Conservation (phyloP, 2,113 vertebrate genomes). For the Saguinus imperator region DNA sequence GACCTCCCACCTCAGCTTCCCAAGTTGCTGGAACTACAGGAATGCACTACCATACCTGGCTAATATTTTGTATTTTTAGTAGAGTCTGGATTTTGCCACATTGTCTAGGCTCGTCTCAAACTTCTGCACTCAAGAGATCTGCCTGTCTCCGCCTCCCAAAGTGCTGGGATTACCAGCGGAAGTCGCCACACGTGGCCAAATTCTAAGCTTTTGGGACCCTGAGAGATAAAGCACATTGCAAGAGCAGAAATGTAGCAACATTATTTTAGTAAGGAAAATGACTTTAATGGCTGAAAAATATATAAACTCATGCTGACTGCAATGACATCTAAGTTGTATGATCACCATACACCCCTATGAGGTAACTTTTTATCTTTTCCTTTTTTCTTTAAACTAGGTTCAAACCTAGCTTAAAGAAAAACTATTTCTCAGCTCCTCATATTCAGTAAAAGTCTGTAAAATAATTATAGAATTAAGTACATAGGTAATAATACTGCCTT, state of each 20-base stretch:
- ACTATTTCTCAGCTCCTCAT: not conserved
- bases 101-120: too few species aligned
- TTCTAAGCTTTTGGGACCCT: not conserved
- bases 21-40: too few species aligned
- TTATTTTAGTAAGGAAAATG: not conserved
- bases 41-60: too few species aligned
- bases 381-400: not conserved
- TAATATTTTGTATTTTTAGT: too few species aligned
- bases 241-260: not conserved
- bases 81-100: too few species aligned
- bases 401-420: slow-evolving; percentile 14
- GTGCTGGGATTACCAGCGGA: too few species aligned
- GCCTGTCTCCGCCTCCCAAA: too few species aligned
- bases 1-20: too few species aligned
- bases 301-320: not conserved
- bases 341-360: not conserved
- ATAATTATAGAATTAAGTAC: not conserved
- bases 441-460: not conserved
- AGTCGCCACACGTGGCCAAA: not conserved
- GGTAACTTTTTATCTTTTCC: not conserved
- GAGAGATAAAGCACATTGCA: not conserved
- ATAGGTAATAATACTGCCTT: not conserved
- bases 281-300: not conserved
- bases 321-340: not conserved
- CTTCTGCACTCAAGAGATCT: too few species aligned